phyloP scores from a whole-genome alignment of 1,140 invertebrate species.

The Ladona fulva region DNA sequence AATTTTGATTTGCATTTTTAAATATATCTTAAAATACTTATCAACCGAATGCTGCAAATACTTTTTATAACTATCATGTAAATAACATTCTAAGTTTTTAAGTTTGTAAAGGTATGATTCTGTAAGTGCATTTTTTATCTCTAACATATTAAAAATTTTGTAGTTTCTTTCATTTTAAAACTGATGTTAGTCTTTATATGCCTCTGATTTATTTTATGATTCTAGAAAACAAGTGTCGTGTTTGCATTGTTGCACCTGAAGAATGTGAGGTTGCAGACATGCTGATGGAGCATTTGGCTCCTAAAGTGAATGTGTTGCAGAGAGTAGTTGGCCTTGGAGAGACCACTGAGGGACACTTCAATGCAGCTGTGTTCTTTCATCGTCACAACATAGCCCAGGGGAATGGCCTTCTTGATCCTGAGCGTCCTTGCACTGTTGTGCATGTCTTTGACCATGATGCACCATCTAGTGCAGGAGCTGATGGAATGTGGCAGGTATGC shows the following conservation, averaged over 20 bases:
- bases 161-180: no score
- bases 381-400: neutral
- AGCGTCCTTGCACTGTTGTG: neutral
- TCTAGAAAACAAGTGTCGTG: neutral
- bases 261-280: conserved; percentile 4
- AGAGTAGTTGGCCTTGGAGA: neutral
- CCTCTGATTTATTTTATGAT: neutral
- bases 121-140: no score
- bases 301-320: neutral
- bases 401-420: neutral
- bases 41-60: no score
- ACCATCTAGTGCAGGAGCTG: neutral
- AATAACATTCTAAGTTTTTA: no score
- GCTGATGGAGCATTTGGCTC: neutral
- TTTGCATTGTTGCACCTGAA: neutral
- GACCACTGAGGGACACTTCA: neutral
- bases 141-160: no score
- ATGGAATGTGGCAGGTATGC: conserved; percentile 3
- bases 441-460: conserved; percentile 4
- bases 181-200: no score
- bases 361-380: neutral
- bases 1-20: no score
- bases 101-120: no score
- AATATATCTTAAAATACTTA: no score
- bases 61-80: no score